Evolutionary conservation across 2,888 invertebrate species (phyloP).

Genomic region (Phengaris arion): DNA sequence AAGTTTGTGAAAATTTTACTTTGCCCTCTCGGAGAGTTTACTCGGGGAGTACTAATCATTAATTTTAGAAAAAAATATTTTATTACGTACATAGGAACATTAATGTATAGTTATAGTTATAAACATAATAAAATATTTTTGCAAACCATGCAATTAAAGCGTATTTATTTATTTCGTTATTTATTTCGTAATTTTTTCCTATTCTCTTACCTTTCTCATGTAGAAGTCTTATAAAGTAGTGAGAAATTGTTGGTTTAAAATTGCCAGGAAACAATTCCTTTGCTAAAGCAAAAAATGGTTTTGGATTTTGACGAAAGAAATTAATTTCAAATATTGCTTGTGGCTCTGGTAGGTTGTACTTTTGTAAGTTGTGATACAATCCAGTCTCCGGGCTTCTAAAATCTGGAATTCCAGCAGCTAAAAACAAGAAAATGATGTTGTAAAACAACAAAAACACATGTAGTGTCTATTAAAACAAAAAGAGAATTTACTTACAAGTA

Average conservation of each 20-base stretch:
- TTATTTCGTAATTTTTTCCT: no score
- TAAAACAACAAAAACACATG: constrained; percentile 5
- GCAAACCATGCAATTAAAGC: no score
- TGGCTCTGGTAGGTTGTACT: constrained; percentile 94
- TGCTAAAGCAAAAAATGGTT: constrained; percentile 94
- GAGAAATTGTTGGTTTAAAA: constrained; percentile 93
- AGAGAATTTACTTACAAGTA: constrained; percentile 84
- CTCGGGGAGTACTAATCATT: no score
- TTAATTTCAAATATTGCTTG: constrained; percentile 95
- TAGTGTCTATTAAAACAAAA: neutral
- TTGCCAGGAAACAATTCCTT: constrained; percentile 93
- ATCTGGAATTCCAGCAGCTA: constrained; percentile 97
- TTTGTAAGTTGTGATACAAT: constrained; percentile 92
- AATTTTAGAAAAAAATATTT: no score
- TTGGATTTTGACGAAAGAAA: constrained; percentile 92
- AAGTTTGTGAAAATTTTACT: no score
- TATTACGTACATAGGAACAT: no score
- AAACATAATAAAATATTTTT: no score
- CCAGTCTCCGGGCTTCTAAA: constrained; percentile 96
- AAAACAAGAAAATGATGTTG: constrained; percentile 42
- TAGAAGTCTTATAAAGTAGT: constrained; percentile 93
- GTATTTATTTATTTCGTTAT: no score
- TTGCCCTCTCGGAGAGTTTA: no score
- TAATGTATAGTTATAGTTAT: no score
- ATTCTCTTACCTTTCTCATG: constrained; percentile 84